Base-by-base conservation (phyloP, 1,140 invertebrate genomes). In the Holotrichia oblita region DNA sequence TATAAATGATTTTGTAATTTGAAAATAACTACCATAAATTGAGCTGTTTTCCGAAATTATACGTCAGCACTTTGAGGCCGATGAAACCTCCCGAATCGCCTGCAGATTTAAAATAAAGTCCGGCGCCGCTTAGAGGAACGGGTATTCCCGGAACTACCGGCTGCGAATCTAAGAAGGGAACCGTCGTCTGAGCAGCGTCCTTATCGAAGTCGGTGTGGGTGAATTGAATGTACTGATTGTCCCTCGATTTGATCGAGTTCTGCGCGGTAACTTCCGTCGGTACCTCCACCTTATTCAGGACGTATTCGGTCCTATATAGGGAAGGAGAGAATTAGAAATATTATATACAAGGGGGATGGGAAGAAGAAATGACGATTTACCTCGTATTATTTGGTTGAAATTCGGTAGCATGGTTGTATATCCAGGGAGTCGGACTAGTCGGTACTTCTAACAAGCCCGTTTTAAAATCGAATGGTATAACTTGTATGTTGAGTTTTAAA, bases 21-120 rank as follows among this genome's bases (percentile, higher is more conserved):
- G n/a, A n/a, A n/a, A n/a, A n/a, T n/a, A n/a, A n/a, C n/a, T n/a
- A n/a, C n/a, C n/a, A n/a, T n/a, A n/a, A 64, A 27, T 64, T 20
- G 3, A 85, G 69, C 73, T 83, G 81, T 72, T 84, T 76, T 40
- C 81, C 84, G 82, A 92, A n/a, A n/a, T n/a, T n/a, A n/a, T n/a
- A n/a, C n/a, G n/a, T n/a, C n/a, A n/a, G n/a, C n/a, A n/a, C n/a
- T 92, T 83, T 96, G 90, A 83, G 93, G 95, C 3, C 94, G 95
- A 78, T 82, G 84, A 93, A 96, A 17, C 95, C 95, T 9, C 95
- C 95, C 55, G 90, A 89, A 2, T 80, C 79, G 24, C 88, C 87
- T 12, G 94, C 94, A 84, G 95, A 95, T 86, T 95, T 94, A 83
- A 92, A 94, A 17, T 64, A 64, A 59, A 97, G 87, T 2, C 95